These are phyloP conservation scores for Ptychodera flava DNA, from an alignment of 35 echinoderm and acorn worm species.

Conservation along the genomic window DNA sequence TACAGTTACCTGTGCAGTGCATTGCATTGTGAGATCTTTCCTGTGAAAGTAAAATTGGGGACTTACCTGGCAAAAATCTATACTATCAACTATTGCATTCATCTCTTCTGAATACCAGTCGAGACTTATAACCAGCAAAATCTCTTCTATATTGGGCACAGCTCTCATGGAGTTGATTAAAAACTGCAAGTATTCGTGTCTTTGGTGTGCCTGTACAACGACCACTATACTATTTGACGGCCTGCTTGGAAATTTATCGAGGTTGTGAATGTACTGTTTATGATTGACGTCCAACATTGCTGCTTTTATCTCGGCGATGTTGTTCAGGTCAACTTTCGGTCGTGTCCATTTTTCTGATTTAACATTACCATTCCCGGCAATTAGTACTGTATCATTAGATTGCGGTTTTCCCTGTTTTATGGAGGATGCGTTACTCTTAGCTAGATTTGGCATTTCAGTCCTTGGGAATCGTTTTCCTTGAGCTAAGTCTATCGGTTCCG, in stretches of 20 bases:
- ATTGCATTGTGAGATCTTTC: no score
- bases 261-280: slow-evolving; percentile 54
- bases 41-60: no score
- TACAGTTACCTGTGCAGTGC: no score
- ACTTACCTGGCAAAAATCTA: slow-evolving; percentile 99
- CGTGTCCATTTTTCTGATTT: background rate
- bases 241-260: slow-evolving; percentile 36
- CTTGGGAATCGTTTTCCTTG: background rate
- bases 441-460: background rate
- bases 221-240: slow-evolving; percentile 51
- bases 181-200: slow-evolving; percentile 89
- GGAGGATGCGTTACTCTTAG: background rate
- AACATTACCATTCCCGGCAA: background rate
- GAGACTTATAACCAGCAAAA: slow-evolving; percentile 82
- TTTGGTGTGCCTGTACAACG: slow-evolving; percentile 89
- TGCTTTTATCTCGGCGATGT: slow-evolving; percentile 18
- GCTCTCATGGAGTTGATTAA: slow-evolving; percentile 66
- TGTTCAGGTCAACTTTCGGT: background rate
- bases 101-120: slow-evolving; percentile 96
- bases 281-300: slow-evolving; percentile 79
- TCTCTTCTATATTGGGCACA: slow-evolving; percentile 59
- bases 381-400: background rate
- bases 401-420: background rate
- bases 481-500: background rate
- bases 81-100: slow-evolving; percentile 54